phyloP scores from a whole-genome alignment of 2,888 invertebrate species.

The Lycophotia porphyrea region DNA sequence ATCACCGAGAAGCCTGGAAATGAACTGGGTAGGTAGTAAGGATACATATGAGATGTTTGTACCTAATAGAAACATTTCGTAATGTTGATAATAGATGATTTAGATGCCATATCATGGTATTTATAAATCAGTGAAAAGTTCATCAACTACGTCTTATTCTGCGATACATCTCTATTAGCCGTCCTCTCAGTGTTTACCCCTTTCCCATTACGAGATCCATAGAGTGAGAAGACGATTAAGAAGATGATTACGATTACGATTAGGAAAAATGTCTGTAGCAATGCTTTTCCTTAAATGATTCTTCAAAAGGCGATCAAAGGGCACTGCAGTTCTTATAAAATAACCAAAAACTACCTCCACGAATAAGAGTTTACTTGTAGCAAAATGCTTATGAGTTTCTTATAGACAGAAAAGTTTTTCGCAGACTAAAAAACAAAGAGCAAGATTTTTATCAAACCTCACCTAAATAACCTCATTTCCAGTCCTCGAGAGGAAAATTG shows the following conservation, averaged over 20 bases:
- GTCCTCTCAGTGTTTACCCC: background rate
- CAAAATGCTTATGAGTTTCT: background rate
- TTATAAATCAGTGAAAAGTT: background rate
- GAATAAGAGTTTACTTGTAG: background rate
- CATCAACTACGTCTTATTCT: background rate
- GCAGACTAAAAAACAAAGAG: background rate
- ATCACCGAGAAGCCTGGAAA: slow-evolving; percentile 28
- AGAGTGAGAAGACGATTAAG: too few relatives aligned
- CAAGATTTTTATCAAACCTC: slow-evolving; percentile 5
- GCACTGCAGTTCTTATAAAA: background rate
- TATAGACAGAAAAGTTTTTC: background rate
- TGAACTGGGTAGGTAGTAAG: background rate
- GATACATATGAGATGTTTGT: background rate
- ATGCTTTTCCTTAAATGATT: background rate
- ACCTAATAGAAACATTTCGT: background rate
- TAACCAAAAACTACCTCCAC: background rate
- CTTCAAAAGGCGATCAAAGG: too few relatives aligned
- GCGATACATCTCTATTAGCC: background rate
- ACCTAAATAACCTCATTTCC: slow-evolving; percentile 1
- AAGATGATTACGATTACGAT: too few relatives aligned
- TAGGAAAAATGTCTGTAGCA: background rate
- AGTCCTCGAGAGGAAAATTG: slow-evolving; percentile 26
- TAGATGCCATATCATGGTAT: background rate
- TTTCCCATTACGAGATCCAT: background rate
- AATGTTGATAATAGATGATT: background rate